These are phyloP conservation scores for Gobius niger DNA, from an alignment of 2,113 vertebrate species.

Conservation along the genomic window DNA sequence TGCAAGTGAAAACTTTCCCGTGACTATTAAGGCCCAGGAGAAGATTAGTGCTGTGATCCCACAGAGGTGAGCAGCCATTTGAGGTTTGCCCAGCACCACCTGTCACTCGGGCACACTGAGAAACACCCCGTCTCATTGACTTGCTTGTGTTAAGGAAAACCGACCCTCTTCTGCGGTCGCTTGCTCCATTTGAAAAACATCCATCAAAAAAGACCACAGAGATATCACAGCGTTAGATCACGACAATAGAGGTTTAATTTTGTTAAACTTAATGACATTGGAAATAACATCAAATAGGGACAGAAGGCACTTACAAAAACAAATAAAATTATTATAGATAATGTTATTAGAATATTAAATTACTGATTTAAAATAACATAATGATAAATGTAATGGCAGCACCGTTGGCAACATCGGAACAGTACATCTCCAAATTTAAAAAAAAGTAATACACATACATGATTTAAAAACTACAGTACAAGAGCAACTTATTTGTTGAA, in stretches of 20 bases:
- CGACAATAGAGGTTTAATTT: slow-evolving; percentile 54
- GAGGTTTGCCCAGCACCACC: slow-evolving; percentile 47
- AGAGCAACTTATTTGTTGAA: slow-evolving; percentile 74
- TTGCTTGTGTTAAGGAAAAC: background rate
- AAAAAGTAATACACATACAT: slow-evolving; percentile 43
- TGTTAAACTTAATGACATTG: slow-evolving; percentile 54
- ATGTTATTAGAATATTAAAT: slow-evolving; percentile 74
- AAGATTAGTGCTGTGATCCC: slow-evolving; percentile 35
- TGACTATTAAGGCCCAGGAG: background rate
- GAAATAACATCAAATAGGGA: slow-evolving; percentile 84
- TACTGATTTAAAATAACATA: slow-evolving; percentile 64
- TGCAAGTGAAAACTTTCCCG: slow-evolving; percentile 16
- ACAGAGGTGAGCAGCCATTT: slow-evolving; percentile 34
- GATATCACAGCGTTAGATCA: slow-evolving; percentile 10
- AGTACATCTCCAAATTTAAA: slow-evolving; percentile 74
- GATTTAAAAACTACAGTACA: slow-evolving; percentile 76
- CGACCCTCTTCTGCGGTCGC: slow-evolving; percentile 1
- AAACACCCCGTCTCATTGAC: slow-evolving; percentile 11
- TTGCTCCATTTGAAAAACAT: slow-evolving; percentile 4
- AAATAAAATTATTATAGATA: slow-evolving; percentile 70
- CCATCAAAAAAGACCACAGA: background rate
- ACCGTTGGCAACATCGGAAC: slow-evolving; percentile 76
- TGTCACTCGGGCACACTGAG: slow-evolving; percentile 39
- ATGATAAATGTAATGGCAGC: slow-evolving; percentile 58
- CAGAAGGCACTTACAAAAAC: slow-evolving; percentile 98